Percentiles rank a stretch among this genome's conserved stretches.
These are phyloP conservation scores for Falco cherrug DNA, from an alignment of 2,797 vertebrate species.

Conservation along the genomic window DNA sequence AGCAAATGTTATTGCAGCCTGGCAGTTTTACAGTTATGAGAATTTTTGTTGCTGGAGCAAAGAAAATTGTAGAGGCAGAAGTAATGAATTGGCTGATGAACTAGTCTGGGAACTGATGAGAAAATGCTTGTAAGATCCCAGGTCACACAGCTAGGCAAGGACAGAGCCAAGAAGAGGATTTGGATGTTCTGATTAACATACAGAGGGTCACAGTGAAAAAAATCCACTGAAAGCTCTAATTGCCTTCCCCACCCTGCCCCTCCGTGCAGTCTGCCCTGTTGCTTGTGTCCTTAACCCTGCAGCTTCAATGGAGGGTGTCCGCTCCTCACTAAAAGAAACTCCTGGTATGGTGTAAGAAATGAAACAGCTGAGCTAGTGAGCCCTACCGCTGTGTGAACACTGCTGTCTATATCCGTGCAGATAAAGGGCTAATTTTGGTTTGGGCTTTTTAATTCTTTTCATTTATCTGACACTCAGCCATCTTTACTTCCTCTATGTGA, in stretches of 20 bases:
- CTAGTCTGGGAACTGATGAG: neutral
- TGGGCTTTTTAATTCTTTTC: neutral
- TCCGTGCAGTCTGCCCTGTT: neutral
- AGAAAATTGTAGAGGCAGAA: neutral
- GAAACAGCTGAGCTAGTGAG: neutral
- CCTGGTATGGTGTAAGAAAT: neutral
- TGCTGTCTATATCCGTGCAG: neutral
- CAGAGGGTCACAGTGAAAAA: neutral
- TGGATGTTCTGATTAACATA: neutral
- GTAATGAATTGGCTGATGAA: neutral
- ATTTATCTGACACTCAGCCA: neutral
- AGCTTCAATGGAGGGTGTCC: neutral
- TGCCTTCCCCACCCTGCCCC: neutral
- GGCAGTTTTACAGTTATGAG: neutral
- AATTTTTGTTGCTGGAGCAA: neutral
- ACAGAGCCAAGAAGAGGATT: neutral
- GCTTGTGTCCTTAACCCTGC: neutral
- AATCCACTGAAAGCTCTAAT: neutral
- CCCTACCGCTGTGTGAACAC: accelerated
- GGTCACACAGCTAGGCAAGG: neutral
- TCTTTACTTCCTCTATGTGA: neutral
- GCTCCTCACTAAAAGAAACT: neutral
- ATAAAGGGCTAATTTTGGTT: neutral
- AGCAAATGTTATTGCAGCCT: neutral
- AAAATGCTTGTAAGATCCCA: neutral